Percentiles rank a stretch among this genome's conserved stretches.
These are phyloP conservation scores for Cyrtodaria siliqua DNA, from an alignment of 2,888 invertebrate genomes.

Conservation along the genomic window DNA sequence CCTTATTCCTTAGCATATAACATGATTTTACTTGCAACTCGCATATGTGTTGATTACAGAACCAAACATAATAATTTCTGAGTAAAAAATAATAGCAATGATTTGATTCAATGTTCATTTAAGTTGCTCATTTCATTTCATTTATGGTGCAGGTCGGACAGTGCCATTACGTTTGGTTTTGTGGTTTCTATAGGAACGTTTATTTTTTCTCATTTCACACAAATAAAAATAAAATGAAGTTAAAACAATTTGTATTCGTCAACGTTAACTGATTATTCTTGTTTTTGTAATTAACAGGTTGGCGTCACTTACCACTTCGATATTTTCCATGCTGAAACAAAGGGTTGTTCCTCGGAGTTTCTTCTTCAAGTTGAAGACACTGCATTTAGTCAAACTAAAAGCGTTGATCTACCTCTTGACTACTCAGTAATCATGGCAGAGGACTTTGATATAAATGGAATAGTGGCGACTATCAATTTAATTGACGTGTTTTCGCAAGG, in stretches of 20 bases:
- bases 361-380: constrained; percentile 70
- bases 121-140: no score
- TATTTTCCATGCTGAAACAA: constrained; percentile 76
- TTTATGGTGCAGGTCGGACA: no score
- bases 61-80: no score
- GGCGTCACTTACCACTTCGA: constrained; percentile 70
- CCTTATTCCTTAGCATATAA: no score
- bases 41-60: no score
- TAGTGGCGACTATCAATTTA: constrained; percentile 60
- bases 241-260: neutral
- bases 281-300: constrained; percentile 34
- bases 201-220: no score
- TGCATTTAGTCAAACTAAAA: constrained; percentile 54
- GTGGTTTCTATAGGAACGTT: no score
- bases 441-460: constrained; percentile 38
- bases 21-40: no score
- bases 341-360: constrained; percentile 72
- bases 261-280: neutral
- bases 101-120: no score
- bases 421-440: constrained; percentile 69
- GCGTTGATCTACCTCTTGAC: constrained; percentile 66
- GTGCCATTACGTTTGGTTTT: no score
- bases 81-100: no score
- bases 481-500: constrained; percentile 74
- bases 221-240: no score